Evolutionary conservation across 2,797 vertebrate genomes (phyloP).

Genomic region (Coregonus suidteri): DNA sequence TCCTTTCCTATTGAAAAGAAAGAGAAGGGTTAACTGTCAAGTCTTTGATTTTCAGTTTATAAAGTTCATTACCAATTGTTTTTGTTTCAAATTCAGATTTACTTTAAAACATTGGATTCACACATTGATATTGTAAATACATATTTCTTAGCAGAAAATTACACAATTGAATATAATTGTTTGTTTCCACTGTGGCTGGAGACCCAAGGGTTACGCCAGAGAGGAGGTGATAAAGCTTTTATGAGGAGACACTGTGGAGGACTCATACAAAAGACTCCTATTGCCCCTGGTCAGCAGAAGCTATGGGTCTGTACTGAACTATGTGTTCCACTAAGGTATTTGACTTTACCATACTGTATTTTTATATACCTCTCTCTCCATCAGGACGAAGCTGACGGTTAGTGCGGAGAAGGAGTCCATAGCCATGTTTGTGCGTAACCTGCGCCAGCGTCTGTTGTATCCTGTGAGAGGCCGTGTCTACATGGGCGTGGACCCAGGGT

Average conservation of each 20-base stretch:
- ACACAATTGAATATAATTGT: background rate
- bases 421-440: constrained; percentile 93
- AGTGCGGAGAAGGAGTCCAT: constrained; percentile 90
- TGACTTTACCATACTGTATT: background rate
- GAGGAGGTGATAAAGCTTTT: constrained; percentile 80
- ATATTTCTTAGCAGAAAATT: background rate
- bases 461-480: constrained; percentile 87
- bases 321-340: background rate
- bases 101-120: background rate
- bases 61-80: background rate
- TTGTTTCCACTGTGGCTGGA: constrained; percentile 79
- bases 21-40: background rate
- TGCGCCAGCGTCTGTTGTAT: constrained; percentile 88
- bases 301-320: constrained; percentile 75
- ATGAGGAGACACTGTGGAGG: constrained; percentile 66
- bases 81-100: no score
- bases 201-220: constrained; percentile 79
- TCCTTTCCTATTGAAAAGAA: background rate
- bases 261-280: constrained; percentile 83
- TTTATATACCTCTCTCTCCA: background rate
- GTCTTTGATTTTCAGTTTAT: background rate
- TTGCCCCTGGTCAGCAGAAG: constrained; percentile 89
- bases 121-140: background rate
- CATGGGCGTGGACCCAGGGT: constrained; percentile 4
- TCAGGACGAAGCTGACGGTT: constrained; percentile 87